A percentile compares a stretch with the other conserved stretches of the same genome.
Evolutionary conservation across 2,888 invertebrate species (phyloP).

Genomic region (Nomada lathburiana): DNA sequence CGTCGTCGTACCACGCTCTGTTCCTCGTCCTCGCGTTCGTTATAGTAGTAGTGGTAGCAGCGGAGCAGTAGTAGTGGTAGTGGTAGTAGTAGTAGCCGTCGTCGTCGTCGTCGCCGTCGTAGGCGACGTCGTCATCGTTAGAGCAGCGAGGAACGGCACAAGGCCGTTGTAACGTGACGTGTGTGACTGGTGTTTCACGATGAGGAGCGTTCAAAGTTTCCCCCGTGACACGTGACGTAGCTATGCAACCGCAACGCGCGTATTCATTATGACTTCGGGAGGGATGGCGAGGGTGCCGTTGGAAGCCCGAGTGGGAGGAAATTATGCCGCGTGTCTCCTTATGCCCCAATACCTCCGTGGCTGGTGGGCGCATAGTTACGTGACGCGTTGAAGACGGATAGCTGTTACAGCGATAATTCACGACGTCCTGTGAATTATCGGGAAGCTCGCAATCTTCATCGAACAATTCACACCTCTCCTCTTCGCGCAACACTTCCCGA

Average conservation of each 20-base stretch:
- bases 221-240: constrained; percentile 76
- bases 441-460: constrained; percentile 42
- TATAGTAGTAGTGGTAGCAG: constrained; percentile 18
- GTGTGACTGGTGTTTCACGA: constrained; percentile 72
- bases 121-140: constrained; percentile 43
- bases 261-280: constrained; percentile 76
- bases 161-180: constrained; percentile 61
- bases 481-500: neutral
- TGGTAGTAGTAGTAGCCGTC: no score
- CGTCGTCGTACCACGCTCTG: constrained; percentile 43
- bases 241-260: constrained; percentile 74
- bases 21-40: constrained; percentile 42
- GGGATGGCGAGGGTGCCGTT: constrained; percentile 1
- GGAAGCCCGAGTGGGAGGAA: constrained; percentile 63
- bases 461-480: constrained; percentile 14
- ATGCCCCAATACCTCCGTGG: constrained; percentile 72
- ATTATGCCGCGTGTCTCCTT: constrained; percentile 76
- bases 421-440: constrained; percentile 64
- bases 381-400: constrained; percentile 73
- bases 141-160: constrained; percentile 40
- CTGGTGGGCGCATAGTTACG: constrained; percentile 66
- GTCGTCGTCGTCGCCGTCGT: constrained; percentile 20
- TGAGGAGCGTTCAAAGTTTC: constrained; percentile 80
- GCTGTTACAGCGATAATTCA: constrained; percentile 63
- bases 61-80: no score